Conservation (phyloP, 2,888 invertebrate species). For the Morpho achilles region DNA sequence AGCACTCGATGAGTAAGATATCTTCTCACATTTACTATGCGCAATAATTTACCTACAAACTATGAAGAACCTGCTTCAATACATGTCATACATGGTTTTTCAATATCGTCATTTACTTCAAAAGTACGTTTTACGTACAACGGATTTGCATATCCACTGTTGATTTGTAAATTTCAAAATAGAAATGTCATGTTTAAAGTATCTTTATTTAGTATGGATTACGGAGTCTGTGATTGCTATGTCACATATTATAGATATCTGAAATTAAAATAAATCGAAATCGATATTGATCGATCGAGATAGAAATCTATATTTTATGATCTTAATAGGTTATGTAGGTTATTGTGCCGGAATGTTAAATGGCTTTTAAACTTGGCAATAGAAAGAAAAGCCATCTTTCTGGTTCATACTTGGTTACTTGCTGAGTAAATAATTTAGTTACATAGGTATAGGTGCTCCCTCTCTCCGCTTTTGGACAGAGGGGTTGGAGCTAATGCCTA, state of each 20-base stretch:
- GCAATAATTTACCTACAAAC: slow-evolving; percentile 20
- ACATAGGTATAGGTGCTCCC: too few species aligned
- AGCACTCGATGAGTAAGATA: slow-evolving; percentile 12
- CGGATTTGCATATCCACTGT: slow-evolving; percentile 4
- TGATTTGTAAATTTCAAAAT: slow-evolving; percentile 5
- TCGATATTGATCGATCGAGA: too few species aligned
- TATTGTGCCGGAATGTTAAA: too few species aligned
- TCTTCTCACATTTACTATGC: slow-evolving; percentile 19
- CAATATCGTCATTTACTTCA: slow-evolving; percentile 14
- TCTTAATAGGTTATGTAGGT: too few species aligned
- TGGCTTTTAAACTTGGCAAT: too few species aligned
- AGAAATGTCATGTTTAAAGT: background rate
- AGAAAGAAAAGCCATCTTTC: too few species aligned
- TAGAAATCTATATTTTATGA: too few species aligned
- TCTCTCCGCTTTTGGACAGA: too few species aligned
- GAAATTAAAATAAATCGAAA: background rate
- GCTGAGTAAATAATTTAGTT: too few species aligned
- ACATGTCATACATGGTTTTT: slow-evolving; percentile 17
- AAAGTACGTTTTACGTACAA: slow-evolving; percentile 12
- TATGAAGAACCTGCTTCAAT: slow-evolving; percentile 11
- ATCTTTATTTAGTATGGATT: background rate
- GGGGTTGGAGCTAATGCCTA: too few species aligned
- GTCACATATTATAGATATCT: background rate
- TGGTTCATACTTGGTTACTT: too few species aligned
- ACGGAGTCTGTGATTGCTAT: background rate